These are phyloP conservation scores for Salmo trutta DNA, from an alignment of 2,797 vertebrate species.

Conservation along the genomic window DNA sequence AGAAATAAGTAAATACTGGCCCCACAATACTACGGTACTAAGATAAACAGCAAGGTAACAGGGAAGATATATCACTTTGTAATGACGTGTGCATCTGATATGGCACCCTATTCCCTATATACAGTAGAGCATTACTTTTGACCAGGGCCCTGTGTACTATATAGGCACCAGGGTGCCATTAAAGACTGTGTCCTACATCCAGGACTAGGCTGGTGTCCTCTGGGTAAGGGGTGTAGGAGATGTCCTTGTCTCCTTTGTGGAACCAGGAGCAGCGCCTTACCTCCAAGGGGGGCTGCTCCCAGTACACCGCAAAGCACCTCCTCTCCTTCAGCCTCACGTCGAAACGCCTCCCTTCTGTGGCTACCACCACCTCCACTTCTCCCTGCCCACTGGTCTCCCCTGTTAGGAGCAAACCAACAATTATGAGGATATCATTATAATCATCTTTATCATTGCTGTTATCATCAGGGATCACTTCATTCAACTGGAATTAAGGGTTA, in stretches of 20 bases:
- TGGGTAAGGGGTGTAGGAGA: slow-evolving; percentile 77
- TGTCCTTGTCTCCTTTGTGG: slow-evolving; percentile 85
- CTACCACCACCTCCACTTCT: slow-evolving; percentile 64
- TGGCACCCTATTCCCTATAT: background rate
- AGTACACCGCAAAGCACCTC: slow-evolving; percentile 76
- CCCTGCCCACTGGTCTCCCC: slow-evolving; percentile 4
- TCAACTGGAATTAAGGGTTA: too few species aligned
- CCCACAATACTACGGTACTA: too few species aligned
- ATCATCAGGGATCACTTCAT: background rate
- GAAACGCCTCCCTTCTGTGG: slow-evolving; percentile 81
- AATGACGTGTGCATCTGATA: background rate
- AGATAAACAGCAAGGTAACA: too few species aligned
- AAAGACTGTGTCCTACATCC: slow-evolving; percentile 69
- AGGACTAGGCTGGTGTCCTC: slow-evolving; percentile 81
- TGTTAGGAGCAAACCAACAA: slow-evolving; percentile 13
- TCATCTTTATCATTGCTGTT: background rate
- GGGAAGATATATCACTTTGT: background rate
- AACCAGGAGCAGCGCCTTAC: slow-evolving; percentile 87
- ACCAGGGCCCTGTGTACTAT: background rate
- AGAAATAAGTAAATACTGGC: too few species aligned
- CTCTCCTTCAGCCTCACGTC: slow-evolving; percentile 77
- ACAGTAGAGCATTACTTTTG: background rate
- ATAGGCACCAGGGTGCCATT: background rate
- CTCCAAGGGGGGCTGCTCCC: slow-evolving; percentile 77
- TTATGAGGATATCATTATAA: background rate